phyloP scores from a whole-genome alignment of 2,113 vertebrate species.

The Pycnonotus jocosus region DNA sequence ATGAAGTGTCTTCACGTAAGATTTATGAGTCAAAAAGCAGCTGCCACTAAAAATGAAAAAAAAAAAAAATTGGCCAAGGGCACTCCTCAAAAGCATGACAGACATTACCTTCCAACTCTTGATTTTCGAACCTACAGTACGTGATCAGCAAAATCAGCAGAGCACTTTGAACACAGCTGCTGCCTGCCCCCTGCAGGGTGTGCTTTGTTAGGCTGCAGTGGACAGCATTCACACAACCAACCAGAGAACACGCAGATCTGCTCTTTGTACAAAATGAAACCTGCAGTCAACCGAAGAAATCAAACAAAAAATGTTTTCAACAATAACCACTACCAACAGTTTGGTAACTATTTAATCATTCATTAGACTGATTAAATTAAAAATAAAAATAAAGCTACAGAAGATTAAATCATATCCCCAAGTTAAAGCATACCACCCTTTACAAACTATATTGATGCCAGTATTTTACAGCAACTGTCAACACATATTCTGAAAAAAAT shows the following conservation, averaged over 20 bases:
- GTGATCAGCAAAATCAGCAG: neutral
- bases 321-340: neutral
- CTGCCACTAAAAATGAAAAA: neutral
- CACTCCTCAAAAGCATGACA: neutral
- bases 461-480: neutral
- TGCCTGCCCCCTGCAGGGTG: slow-evolving; percentile 32
- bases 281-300: neutral
- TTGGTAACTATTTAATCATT: neutral
- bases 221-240: neutral
- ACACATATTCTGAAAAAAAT: neutral
- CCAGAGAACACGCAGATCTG: neutral
- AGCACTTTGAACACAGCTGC: neutral
- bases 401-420: neutral
- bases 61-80: neutral
- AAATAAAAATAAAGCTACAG: neutral
- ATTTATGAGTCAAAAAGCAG: neutral
- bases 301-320: neutral
- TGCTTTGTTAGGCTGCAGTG: neutral
- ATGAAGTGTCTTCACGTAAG: neutral
- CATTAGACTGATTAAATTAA: neutral
- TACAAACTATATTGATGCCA: neutral
- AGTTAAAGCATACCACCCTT: neutral
- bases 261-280: neutral
- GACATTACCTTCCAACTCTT: neutral
- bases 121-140: neutral